A percentile compares a stretch with the other conserved stretches of the same genome.
Conservation (phyloP, 2,888 invertebrate genomes). For the Clepsis dumicolana region DNA sequence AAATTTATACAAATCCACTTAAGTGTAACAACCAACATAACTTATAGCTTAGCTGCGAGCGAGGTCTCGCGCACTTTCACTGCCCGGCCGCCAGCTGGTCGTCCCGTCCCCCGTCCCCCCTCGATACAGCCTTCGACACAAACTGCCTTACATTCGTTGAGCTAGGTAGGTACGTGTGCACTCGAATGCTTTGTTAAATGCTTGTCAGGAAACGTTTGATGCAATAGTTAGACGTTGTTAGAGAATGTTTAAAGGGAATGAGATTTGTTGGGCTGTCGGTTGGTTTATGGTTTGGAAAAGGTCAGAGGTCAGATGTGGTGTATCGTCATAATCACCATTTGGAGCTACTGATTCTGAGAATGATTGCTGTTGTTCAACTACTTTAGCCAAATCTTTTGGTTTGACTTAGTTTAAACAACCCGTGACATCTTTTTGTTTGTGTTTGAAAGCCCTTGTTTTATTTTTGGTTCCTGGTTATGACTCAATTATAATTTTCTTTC, state of each 20-base stretch:
- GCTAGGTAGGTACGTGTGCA: slow-evolving; percentile 43
- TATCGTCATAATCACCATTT: no score
- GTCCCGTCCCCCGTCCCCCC: slow-evolving; percentile 56
- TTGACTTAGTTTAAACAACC: no score
- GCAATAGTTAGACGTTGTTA: slow-evolving; percentile 32
- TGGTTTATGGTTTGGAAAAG: not conserved
- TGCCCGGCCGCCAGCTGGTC: slow-evolving; percentile 82
- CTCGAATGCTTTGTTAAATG: slow-evolving; percentile 38
- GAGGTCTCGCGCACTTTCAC: slow-evolving; percentile 80
- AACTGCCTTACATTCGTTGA: slow-evolving; percentile 72
- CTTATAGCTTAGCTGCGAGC: slow-evolving; percentile 56
- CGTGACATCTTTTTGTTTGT: no score
- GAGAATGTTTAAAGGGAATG: not conserved
- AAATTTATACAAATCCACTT: not conserved
- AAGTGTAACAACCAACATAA: slow-evolving; percentile 4
- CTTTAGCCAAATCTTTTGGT: no score
- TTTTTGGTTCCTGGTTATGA: no score
- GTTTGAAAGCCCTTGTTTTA: no score
- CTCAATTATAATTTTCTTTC: no score
- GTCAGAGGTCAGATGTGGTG: not conserved
- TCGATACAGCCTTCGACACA: slow-evolving; percentile 61
- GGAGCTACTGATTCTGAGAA: no score
- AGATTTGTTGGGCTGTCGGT: slow-evolving; percentile 20
- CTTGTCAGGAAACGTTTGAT: slow-evolving; percentile 43
- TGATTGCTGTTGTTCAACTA: no score